Evolutionary conservation across 1,140 invertebrate species (phyloP), one percentile per base, ranked within the genome.

Genomic region (Centruroides sculpturatus): DNA sequence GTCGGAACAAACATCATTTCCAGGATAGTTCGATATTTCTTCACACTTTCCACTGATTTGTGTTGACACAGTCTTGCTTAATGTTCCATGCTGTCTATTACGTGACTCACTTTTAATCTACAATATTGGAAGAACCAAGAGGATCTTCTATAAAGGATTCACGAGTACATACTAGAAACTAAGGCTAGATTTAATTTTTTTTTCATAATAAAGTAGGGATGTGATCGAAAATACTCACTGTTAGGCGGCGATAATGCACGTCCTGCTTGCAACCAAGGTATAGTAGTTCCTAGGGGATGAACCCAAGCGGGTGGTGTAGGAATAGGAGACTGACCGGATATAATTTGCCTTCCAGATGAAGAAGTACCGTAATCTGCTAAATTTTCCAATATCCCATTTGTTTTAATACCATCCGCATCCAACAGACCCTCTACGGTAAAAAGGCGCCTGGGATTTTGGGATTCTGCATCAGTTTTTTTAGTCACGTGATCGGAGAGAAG

Each of bases 391-490:
- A 35, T 36, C 34, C 56, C n/a, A 3, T 46, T 56, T 41, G 56
- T 57, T 46, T 35, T 60, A 36, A 56, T 55, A 46, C 56, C 54
- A 4, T 36, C 34, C 36, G 59, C 55, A 23, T 61, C 60, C 13
- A 61, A 61, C 35, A 61, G 56, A 47, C 60, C 55, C 36, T 61
- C 60, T 0, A 61, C 60, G 10, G 60, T 53, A 11, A 61, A 61
- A 47, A 49, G 36, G 54, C 6, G 47, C 13, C 50, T 53, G 53
- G 10, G 53, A 54, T 13, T 54, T 56, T 12, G 59, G 54, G 35
- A 48, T 49, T 23, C 55, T 10, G 34, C 55, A 13, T 51, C 56
- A 52, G 8, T 55, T 57, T 61, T 46, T 57, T n/a, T 7, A 57
- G 47, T 53, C 57, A 47, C 41, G 41, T 41, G 41, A 41, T 61